Base-by-base conservation (phyloP, 2,113 vertebrate genomes). In the Tragulus kanchil region DNA sequence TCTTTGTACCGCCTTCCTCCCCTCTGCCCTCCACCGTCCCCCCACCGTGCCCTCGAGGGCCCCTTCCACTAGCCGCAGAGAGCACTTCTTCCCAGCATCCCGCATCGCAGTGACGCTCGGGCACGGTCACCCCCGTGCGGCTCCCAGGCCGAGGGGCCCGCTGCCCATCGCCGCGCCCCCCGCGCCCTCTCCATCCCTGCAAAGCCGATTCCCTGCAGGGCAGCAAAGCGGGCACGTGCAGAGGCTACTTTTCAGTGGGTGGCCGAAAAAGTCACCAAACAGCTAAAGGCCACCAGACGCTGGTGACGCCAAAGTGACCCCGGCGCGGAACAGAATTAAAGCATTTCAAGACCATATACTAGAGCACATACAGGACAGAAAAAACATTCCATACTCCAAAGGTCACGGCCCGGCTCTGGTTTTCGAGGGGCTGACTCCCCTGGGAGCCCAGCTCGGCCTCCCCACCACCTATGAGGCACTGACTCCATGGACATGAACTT, bases 151-250 rank as follows among this genome's bases (percentile, higher is more conserved):
- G 1, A 25, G 17, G 50, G 36, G 56, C 67, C 0, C 3, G 52
- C 81, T 23, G 90, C 84, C 94, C 96, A 17, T 65, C 65, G 26
- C 61, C 88, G 58, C 94, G 83, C 96, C 78, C 92, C 88, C 92
- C 48, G 48, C 89, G 3, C 83, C 64, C 45, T 78, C 95, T 71
- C 78, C 96, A 48, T 62, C 93, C 7, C 77, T 0, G 87, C 67
- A 28, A 15, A 79, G 59, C 77, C 13, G 16, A 91, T 0, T 58
- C 71, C 1, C 78, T 0, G 79, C 75, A 13, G 5, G 3, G 50
- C 92, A 16, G 96, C 88, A 2, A 45, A 93, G 90, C 19, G 64
- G 36, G 23, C 71, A 73, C 62, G 78, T 73, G 93, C 5, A 16
- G 19, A n/a, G 90, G 90, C 65, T 28, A 94, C 96, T 98, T 95